Percentiles rank a stretch among this genome's conserved stretches.
These are phyloP conservation scores for Idaea dimidiata DNA, from an alignment of 2,888 invertebrate genomes.

Conservation along the genomic window DNA sequence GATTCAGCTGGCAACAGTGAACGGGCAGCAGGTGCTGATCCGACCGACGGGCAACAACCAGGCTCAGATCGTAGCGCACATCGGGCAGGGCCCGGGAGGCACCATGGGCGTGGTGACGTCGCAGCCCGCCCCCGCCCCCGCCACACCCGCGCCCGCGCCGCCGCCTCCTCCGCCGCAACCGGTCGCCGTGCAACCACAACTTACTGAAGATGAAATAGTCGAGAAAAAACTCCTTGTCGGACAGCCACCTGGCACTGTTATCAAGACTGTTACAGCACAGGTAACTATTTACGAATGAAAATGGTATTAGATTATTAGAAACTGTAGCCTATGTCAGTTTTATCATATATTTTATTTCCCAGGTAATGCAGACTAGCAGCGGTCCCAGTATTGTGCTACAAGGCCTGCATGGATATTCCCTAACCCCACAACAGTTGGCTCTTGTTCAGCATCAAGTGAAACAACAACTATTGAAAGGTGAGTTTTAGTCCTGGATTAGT, in stretches of 20 bases:
- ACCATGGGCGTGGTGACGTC: slow-evolving; percentile 34
- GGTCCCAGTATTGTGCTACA: slow-evolving; percentile 93
- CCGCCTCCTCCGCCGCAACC: slow-evolving; percentile 36
- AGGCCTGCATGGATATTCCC: slow-evolving; percentile 90
- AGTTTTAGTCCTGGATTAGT: too few species aligned
- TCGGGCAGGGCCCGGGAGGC: slow-evolving; percentile 77
- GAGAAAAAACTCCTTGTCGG: slow-evolving; percentile 88
- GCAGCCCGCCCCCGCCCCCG: slow-evolving; percentile 27
- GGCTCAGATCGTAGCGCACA: slow-evolving; percentile 88
- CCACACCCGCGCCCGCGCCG: slow-evolving; percentile 18
- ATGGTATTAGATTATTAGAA: not conserved
- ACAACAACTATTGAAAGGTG: slow-evolving; percentile 92
- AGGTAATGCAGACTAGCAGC: slow-evolving; percentile 90
- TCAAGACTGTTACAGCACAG: slow-evolving; percentile 93
- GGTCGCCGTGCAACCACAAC: slow-evolving; percentile 34
- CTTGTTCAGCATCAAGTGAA: slow-evolving; percentile 94
- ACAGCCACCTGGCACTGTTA: slow-evolving; percentile 92
- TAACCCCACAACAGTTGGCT: slow-evolving; percentile 89
- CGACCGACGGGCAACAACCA: slow-evolving; percentile 89
- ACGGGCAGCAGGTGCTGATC: slow-evolving; percentile 92
- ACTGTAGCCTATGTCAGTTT: not conserved
- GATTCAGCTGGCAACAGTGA: slow-evolving; percentile 90
- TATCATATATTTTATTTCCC: slow-evolving; percentile 21
- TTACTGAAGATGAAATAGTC: slow-evolving; percentile 77
- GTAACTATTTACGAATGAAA: slow-evolving; percentile 35